Conservation (phyloP, 2,113 vertebrate genomes). For the Macheiramphus alcinus region DNA sequence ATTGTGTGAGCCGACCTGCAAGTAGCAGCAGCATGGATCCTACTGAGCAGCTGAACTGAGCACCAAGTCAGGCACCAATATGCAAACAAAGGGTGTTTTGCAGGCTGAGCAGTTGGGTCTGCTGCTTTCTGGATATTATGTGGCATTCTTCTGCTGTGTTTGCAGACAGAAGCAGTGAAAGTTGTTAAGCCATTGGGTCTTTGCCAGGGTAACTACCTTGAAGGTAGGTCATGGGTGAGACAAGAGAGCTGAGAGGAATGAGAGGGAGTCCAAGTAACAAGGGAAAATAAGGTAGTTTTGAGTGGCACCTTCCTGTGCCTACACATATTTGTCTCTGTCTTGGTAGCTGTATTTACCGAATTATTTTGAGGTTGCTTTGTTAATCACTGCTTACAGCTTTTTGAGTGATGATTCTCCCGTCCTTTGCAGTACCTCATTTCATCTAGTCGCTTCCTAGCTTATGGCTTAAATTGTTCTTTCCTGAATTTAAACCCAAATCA, state of each 20-base stretch:
- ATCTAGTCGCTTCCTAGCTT: background rate
- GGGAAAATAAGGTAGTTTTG: background rate
- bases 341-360: background rate
- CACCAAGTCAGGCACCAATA: background rate
- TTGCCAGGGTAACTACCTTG: background rate
- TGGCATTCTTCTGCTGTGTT: background rate
- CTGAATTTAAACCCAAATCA: background rate
- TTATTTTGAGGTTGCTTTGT: background rate
- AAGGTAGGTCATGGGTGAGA: background rate
- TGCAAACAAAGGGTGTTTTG: background rate
- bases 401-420: background rate
- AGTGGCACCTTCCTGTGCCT: background rate
- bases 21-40: background rate
- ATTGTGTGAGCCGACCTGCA: background rate
- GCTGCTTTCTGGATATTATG: background rate
- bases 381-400: background rate
- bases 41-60: background rate
- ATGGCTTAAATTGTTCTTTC: background rate
- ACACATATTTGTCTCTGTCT: background rate
- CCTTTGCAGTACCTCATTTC: background rate
- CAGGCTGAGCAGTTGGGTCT: background rate
- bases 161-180: background rate
- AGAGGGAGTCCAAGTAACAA: background rate
- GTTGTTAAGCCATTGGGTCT: background rate
- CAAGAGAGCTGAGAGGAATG: background rate